These are phyloP conservation scores for Agapostemon virescens DNA, from an alignment of 2,888 invertebrate species.

Conservation along the genomic window DNA sequence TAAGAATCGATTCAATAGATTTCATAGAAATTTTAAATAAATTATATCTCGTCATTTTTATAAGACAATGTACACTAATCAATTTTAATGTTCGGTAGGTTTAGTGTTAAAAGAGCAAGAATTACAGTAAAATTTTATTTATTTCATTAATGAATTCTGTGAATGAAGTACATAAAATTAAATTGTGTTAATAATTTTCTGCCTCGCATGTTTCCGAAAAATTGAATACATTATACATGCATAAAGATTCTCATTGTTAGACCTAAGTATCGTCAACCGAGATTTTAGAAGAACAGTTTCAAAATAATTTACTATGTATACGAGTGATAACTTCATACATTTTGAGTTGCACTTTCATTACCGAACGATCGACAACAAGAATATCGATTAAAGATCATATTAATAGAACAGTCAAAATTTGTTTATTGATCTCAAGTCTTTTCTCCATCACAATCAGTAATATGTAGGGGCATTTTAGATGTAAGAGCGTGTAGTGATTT, in stretches of 20 bases:
- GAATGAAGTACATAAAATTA: not conserved
- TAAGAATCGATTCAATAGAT: too few relatives aligned
- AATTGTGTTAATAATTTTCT: not conserved
- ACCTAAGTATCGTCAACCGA: not conserved
- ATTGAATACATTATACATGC: not conserved
- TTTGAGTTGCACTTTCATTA: constrained; percentile 7
- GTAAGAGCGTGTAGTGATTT: constrained; percentile 7
- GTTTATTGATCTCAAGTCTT: constrained; percentile 10
- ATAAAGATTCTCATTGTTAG: not conserved
- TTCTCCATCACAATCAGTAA: constrained; percentile 4
- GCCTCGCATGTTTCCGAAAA: not conserved
- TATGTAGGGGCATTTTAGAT: constrained; percentile 7
- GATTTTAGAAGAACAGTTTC: not conserved
- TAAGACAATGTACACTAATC: too few relatives aligned
- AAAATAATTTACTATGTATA: not conserved
- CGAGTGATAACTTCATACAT: not conserved
- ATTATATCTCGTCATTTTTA: too few relatives aligned
- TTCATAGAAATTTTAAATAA: too few relatives aligned
- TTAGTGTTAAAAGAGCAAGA: not conserved
- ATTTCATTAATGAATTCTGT: not conserved
- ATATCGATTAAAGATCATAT: not conserved
- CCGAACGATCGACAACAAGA: not conserved
- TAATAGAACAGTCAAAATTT: constrained; percentile 5
- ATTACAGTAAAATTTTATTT: not conserved
- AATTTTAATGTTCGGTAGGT: too few relatives aligned